A percentile compares a stretch with the other conserved stretches of the same genome.
Evolutionary conservation across 1,140 invertebrate genomes (phyloP).

Genomic region (Temnothorax curvispinosus): DNA sequence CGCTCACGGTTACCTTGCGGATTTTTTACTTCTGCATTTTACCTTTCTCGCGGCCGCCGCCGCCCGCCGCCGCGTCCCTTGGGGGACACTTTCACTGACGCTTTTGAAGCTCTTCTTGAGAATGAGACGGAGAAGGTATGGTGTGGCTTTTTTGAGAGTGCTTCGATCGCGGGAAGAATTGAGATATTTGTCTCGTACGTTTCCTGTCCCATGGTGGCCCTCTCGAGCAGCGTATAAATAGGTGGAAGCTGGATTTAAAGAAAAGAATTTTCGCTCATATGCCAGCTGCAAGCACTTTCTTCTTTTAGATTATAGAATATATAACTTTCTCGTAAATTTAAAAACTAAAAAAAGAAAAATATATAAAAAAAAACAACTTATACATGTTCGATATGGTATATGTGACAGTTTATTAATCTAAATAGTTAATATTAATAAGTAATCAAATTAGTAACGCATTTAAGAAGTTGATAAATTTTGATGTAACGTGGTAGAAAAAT

Average conservation of each 20-base stretch:
- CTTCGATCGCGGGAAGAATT: conserved; percentile 4
- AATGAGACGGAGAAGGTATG: conserved; percentile 1
- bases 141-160: neutral
- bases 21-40: conserved; percentile 70
- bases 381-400: neutral
- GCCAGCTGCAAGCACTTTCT: conserved; percentile 20
- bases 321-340: neutral
- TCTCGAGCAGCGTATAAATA: conserved; percentile 13
- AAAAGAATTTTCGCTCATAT: conserved; percentile 22
- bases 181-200: conserved; percentile 67
- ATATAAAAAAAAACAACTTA: neutral
- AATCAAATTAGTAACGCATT: neutral
- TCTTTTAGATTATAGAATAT: neutral
- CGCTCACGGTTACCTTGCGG: conserved; percentile 62
- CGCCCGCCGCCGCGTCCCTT: neutral
- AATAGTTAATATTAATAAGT: neutral
- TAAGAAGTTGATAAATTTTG: neutral
- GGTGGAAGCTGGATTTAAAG: conserved; percentile 24
- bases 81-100: conserved; percentile 51
- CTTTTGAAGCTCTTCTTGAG: neutral
- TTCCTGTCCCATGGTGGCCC: conserved; percentile 10
- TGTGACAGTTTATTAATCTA: neutral
- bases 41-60: conserved; percentile 25
- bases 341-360: neutral
- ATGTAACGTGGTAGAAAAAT: neutral